A percentile compares a stretch with the other conserved stretches of the same genome.
Conservation (phyloP, 64 coral and sea anemone genomes). For the Trachythela sp. region DNA sequence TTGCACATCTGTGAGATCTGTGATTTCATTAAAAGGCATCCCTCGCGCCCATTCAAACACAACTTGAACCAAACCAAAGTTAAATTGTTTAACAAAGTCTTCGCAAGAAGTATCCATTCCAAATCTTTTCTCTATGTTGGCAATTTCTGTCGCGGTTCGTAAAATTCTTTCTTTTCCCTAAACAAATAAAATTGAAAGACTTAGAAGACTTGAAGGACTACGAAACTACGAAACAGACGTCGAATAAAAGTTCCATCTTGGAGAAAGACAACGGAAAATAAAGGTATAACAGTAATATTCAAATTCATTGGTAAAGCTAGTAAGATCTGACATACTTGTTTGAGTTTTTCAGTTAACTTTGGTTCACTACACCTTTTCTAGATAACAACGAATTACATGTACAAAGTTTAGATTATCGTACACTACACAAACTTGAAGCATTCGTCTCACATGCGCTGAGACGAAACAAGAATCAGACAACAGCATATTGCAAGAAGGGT, state of each 20-base stretch:
- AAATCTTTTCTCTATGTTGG: constrained; percentile 54
- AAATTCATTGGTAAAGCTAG: neutral
- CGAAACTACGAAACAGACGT: too few species aligned
- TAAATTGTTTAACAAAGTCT: constrained; percentile 76
- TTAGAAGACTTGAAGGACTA: neutral
- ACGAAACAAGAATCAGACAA: too few species aligned
- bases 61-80: constrained; percentile 88
- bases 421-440: neutral
- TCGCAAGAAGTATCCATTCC: constrained; percentile 67
- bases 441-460: neutral
- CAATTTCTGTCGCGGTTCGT: constrained; percentile 55
- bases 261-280: too few species aligned
- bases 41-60: constrained; percentile 92
- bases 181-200: neutral
- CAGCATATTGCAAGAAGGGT: too few species aligned
- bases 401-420: neutral
- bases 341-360: constrained; percentile 61
- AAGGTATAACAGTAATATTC: too few species aligned
- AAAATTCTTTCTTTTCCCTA: constrained; percentile 79
- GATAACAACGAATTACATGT: neutral
- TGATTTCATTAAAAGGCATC: constrained; percentile 91
- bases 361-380: constrained; percentile 81
- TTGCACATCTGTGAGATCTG: constrained; percentile 87
- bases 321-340: constrained; percentile 44
- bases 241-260: too few species aligned